Conservation (phyloP, 2,113 vertebrate genomes). For the Bujurquina vittata region DNA sequence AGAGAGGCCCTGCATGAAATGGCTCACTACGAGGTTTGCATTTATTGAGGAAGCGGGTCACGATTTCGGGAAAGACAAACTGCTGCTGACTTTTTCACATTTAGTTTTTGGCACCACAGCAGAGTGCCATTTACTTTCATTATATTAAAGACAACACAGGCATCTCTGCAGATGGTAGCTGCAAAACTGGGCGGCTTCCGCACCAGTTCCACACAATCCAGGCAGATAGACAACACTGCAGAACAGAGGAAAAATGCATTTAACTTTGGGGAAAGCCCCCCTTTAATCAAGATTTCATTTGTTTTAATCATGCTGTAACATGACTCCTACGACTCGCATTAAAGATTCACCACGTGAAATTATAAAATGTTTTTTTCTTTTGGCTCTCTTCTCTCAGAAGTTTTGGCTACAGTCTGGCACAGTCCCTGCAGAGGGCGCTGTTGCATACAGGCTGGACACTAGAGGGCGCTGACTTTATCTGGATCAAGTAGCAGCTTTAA, state of each 20-base stretch:
- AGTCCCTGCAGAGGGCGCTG: constrained; percentile 63
- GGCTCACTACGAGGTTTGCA: neutral
- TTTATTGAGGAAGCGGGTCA: neutral
- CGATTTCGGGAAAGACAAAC: neutral
- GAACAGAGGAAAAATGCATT: neutral
- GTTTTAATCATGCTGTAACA: too few relatives aligned
- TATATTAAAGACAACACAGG: neutral
- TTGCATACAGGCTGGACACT: constrained; percentile 74
- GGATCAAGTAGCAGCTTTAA: neutral
- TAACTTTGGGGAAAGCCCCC: neutral
- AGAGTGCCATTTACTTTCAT: neutral
- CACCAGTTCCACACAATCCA: neutral
- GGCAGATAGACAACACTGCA: neutral
- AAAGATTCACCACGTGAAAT: neutral
- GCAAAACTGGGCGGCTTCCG: neutral
- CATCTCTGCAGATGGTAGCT: neutral
- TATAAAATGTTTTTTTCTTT: neutral
- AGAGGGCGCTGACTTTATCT: constrained; percentile 11
- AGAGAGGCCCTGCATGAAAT: neutral
- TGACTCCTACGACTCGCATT: neutral
- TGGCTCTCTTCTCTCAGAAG: neutral
- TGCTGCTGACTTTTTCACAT: neutral
- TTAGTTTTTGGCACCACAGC: neutral
- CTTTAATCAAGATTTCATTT: neutral
- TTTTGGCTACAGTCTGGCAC: constrained; percentile 43